Evolutionary conservation across 2,797 vertebrate genomes (phyloP).

Genomic region (Pseudomugil gertrudae): DNA sequence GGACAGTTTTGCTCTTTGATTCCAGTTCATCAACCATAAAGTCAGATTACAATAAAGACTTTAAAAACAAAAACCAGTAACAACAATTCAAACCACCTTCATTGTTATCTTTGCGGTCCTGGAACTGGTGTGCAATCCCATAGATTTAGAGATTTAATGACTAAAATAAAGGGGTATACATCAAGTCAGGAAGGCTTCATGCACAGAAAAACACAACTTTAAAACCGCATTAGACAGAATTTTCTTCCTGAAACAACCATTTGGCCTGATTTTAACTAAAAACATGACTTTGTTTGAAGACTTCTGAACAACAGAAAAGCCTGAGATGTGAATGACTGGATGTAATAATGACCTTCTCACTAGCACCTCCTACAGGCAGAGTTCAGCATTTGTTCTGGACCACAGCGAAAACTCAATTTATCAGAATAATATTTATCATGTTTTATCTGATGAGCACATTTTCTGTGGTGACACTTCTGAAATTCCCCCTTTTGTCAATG

Average conservation of each 20-base stretch:
- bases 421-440: neutral
- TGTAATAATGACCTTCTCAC: neutral
- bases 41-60: constrained; percentile 21
- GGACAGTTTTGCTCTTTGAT: constrained; percentile 27
- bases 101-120: constrained; percentile 19
- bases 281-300: too few species aligned
- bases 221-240: neutral
- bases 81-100: constrained; percentile 3
- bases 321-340: neutral
- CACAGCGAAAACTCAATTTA: neutral
- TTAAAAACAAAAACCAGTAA: neutral
- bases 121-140: constrained; percentile 6
- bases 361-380: neutral
- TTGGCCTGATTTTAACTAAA: neutral
- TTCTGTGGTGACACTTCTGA: too few species aligned
- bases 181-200: neutral
- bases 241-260: neutral
- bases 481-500: too few species aligned
- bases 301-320: neutral
- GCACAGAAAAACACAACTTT: neutral
- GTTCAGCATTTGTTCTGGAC: neutral
- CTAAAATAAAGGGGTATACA: neutral
- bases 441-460: too few species aligned
- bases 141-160: neutral
- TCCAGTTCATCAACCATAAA: constrained; percentile 61